Base-by-base conservation (phyloP, 2,113 vertebrate species). In the Egretta garzetta region DNA sequence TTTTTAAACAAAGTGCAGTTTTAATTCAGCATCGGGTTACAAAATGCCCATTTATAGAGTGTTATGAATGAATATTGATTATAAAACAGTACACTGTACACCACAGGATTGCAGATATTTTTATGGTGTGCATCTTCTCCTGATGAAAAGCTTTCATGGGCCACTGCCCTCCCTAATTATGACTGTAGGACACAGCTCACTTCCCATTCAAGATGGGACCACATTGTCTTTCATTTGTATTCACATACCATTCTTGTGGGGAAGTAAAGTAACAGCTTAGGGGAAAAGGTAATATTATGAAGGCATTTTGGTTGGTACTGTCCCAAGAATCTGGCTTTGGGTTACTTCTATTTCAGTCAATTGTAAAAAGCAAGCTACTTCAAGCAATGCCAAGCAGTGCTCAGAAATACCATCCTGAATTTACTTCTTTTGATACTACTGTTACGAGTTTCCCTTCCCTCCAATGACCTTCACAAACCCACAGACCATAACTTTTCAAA, bases 31-130 rank as follows among this genome's bases (percentile, higher is more conserved):
- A 24, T 95, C 32, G 2, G 37, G 62, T 94, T 93, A 88, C 95
- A 91, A 80, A 94, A 66, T 59, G 41, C 41, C 26, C 71, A 24
- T 85, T 96, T 97, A 86, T 86, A 53, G 80, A 41, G 45, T 73
- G 70, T 76, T 95, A 59, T 90, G 97, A 97, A 96, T 94, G 91
- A 96, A 95, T 95, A 95, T 94, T 91, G 89, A 82, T 95, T 93
- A 50, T 85, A 88, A 90, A 91, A 41, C 45, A 76, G 39, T 66
- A 55, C 43, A 26, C 56, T 59, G 56, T 50, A 35, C 39, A 94
- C 94, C 93, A 59, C 89, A 87, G 70, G 70, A 49, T 1, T 86
- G 84, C 88, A 89, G 93, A 76, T 89, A 85, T 87, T 94, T 94
- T 97, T 90, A 92, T 85, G 84, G 50, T 73, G 89, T 64, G 53